Percentiles rank a stretch among this genome's conserved stretches.
These are phyloP conservation scores for Onychomys arenicola DNA, from an alignment of 2,797 vertebrate species.

Conservation along the genomic window DNA sequence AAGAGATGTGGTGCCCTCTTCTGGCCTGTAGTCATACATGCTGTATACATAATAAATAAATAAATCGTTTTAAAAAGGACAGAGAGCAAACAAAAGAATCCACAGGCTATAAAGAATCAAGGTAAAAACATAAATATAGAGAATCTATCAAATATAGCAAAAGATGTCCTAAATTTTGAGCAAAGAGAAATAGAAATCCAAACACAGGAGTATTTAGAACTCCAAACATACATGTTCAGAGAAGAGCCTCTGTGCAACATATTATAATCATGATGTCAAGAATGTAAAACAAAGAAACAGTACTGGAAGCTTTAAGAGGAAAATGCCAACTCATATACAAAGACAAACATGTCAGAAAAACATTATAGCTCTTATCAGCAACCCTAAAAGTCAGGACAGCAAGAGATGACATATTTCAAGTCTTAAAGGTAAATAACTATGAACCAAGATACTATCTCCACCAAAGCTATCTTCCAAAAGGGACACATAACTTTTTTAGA, in stretches of 20 bases:
- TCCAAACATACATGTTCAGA: neutral
- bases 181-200: neutral
- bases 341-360: neutral
- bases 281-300: neutral
- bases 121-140: neutral
- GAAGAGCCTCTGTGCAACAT: neutral
- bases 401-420: neutral
- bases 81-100: neutral
- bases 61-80: too few species aligned
- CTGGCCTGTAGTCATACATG: too few species aligned
- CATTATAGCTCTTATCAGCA: neutral
- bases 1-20: too few species aligned
- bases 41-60: too few species aligned
- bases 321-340: neutral
- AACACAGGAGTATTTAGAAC: neutral
- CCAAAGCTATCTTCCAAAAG: neutral
- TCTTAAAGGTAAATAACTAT: neutral
- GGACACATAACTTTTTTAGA: neutral
- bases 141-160: neutral
- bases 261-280: neutral
- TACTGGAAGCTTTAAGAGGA: neutral
- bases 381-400: neutral
- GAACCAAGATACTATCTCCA: neutral
- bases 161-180: neutral
- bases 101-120: neutral